Percentiles rank a stretch among this genome's conserved stretches.
Conservation (phyloP, 2,113 vertebrate species). For the Riparia riparia region DNA sequence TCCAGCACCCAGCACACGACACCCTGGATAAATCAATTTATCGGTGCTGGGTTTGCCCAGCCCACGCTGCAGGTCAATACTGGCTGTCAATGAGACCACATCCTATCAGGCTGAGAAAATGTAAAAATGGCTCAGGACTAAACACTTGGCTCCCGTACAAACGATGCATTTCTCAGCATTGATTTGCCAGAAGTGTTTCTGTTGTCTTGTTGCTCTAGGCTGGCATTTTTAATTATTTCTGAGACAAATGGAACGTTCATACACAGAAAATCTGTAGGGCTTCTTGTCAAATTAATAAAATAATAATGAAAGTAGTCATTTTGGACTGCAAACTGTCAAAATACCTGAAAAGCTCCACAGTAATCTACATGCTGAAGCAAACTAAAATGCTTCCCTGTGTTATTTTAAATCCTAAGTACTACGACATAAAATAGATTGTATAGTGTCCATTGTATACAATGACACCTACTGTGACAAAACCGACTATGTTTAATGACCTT, state of each 20-base stretch:
- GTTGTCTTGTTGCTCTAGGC: constrained; percentile 81
- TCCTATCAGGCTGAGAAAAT: constrained; percentile 64
- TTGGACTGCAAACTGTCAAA: constrained; percentile 77
- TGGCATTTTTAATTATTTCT: constrained; percentile 86
- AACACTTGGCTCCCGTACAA: constrained; percentile 74
- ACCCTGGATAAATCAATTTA: constrained; percentile 64
- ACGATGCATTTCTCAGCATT: constrained; percentile 77
- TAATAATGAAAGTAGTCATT: constrained; percentile 81
- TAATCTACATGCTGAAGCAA: constrained; percentile 71
- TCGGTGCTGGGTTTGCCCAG: constrained; percentile 62
- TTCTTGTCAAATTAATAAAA: constrained; percentile 86
- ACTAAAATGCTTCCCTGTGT: constrained; percentile 54
- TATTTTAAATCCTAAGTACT: constrained; percentile 67
- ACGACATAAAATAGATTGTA: constrained; percentile 86
- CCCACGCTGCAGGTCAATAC: constrained; percentile 58
- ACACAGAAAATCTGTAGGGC: constrained; percentile 79
- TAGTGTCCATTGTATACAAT: constrained; percentile 84
- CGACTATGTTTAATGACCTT: constrained; percentile 92
- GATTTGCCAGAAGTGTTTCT: constrained; percentile 81
- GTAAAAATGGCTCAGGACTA: constrained; percentile 56
- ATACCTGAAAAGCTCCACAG: constrained; percentile 74
- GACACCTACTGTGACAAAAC: constrained; percentile 88
- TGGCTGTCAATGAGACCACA: constrained; percentile 57
- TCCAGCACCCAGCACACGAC: constrained; percentile 14
- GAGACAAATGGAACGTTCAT: constrained; percentile 79